Percentiles rank a stretch among this genome's conserved stretches.
These are phyloP conservation scores for Dryomyza anilis DNA, from an alignment of 2,888 invertebrate species.

Conservation along the genomic window DNA sequence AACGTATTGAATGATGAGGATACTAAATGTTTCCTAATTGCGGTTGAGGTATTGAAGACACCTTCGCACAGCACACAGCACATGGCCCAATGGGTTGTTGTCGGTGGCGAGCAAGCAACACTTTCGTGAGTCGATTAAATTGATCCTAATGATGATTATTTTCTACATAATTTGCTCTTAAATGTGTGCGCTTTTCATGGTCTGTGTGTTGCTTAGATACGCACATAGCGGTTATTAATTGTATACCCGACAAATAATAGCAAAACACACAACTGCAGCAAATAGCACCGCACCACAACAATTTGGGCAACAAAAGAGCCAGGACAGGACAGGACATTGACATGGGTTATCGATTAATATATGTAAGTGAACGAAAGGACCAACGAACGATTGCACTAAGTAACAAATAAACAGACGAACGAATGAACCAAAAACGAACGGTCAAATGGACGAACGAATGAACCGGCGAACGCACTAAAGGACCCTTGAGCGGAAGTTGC, in stretches of 20 bases:
- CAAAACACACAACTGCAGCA: not conserved
- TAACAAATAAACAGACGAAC: too few species aligned
- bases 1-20: not conserved
- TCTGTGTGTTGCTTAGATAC: slow-evolving; percentile 28
- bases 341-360: slow-evolving; percentile 37
- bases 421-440: too few species aligned
- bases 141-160: slow-evolving; percentile 42
- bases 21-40: slow-evolving; percentile 12
- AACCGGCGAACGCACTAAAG: too few species aligned
- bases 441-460: too few species aligned
- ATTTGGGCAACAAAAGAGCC: slow-evolving; percentile 21
- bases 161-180: slow-evolving; percentile 35
- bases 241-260: too few species aligned
- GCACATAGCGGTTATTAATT: too few species aligned
- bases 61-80: not conserved
- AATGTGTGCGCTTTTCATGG: slow-evolving; percentile 30
- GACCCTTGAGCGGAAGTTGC: slow-evolving; percentile 27
- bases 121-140: slow-evolving; percentile 37
- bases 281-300: slow-evolving; percentile 1
- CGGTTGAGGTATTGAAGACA: not conserved
- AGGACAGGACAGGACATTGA: slow-evolving; percentile 48
- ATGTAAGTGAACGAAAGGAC: too few species aligned
- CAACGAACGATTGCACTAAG: too few species aligned
- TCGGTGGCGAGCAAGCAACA: not conserved
- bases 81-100: not conserved